Conservation (phyloP, 2,113 vertebrate species). For the Leptocoma aspasia region DNA sequence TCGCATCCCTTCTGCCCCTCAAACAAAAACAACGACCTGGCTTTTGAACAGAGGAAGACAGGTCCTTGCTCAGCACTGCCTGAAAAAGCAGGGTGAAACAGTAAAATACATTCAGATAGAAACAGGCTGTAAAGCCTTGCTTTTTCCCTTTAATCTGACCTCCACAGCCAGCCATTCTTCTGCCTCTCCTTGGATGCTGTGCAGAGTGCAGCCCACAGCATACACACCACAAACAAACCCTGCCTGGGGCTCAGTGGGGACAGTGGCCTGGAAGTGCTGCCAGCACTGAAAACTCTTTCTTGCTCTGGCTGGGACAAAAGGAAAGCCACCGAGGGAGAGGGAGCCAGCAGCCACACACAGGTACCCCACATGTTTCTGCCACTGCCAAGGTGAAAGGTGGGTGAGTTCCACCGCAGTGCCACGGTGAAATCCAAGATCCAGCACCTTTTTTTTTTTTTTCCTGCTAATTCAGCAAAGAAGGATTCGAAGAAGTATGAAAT, state of each 20-base stretch:
- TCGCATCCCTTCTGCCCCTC: not conserved
- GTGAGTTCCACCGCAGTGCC: not conserved
- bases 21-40: not conserved
- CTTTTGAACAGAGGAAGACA: not conserved
- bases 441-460: rapidly evolving
- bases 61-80: not conserved
- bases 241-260: not conserved
- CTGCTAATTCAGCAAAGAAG: not conserved
- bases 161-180: not conserved
- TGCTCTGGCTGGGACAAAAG: not conserved
- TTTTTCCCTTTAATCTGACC: not conserved
- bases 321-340: not conserved
- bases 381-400: not conserved
- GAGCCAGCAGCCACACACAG: not conserved
- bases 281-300: not conserved
- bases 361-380: not conserved
- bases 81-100: not conserved
- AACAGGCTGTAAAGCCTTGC: not conserved
- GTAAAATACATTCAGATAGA: not conserved
- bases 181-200: not conserved
- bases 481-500: not conserved
- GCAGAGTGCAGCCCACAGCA: not conserved
- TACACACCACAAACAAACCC: not conserved
- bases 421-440: not conserved
- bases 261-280: not conserved